Evolutionary conservation across 2,888 invertebrate genomes (phyloP).

Genomic region (Drosophila emarginata): DNA sequence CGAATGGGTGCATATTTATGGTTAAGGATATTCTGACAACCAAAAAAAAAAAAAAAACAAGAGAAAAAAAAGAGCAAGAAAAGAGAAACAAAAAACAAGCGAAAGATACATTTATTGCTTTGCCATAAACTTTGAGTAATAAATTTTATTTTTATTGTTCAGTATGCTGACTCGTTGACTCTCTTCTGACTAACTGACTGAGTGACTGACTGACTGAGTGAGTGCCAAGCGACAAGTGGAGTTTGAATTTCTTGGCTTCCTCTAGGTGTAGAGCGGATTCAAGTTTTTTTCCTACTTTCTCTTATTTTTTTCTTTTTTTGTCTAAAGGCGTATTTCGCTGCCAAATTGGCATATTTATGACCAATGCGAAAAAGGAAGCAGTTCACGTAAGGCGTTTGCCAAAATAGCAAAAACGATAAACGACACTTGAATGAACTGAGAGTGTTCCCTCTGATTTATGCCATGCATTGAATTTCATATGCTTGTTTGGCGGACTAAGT

Average conservation of each 20-base stretch:
- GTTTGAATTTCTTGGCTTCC: constrained; percentile 23
- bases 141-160: constrained; percentile 77
- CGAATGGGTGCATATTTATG: constrained; percentile 76
- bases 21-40: constrained; percentile 50
- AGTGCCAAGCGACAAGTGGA: constrained; percentile 17
- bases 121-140: constrained; percentile 76
- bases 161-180: constrained; percentile 44
- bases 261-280: not conserved
- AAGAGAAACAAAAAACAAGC: not conserved
- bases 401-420: constrained; percentile 71
- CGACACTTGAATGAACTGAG: constrained; percentile 73
- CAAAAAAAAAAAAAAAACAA: constrained; percentile 33
- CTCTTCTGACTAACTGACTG: constrained; percentile 12
- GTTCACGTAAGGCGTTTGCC: constrained; percentile 64
- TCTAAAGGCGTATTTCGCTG: constrained; percentile 6
- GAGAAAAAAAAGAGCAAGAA: constrained; percentile 11
- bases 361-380: constrained; percentile 38
- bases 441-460: constrained; percentile 40
- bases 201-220: constrained; percentile 37
- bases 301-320: not conserved
- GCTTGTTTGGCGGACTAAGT: constrained; percentile 9
- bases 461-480: constrained; percentile 20
- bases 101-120: constrained; percentile 72
- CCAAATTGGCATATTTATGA: constrained; percentile 76
- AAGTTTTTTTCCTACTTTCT: not conserved